These are phyloP conservation scores for Cerastoderma edule DNA, from an alignment of 2,888 invertebrate species.

Conservation along the genomic window DNA sequence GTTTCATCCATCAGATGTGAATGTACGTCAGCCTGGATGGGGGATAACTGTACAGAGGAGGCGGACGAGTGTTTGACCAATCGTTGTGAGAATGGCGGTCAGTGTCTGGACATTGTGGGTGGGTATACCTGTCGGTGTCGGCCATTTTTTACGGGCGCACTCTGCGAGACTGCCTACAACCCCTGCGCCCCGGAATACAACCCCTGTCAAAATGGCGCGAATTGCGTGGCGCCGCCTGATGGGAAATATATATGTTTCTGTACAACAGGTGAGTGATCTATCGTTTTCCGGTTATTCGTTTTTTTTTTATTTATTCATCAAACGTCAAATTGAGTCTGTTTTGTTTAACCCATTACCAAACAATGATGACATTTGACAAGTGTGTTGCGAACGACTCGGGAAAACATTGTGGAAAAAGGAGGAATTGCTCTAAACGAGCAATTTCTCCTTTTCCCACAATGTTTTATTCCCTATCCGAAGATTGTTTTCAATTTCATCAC, in stretches of 20 bases:
- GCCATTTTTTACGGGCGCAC: conserved; percentile 48
- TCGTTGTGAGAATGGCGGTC: conserved; percentile 39
- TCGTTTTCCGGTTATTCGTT: too few species aligned
- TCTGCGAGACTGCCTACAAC: conserved; percentile 45
- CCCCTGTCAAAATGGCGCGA: conserved; percentile 48
- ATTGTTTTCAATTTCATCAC: too few species aligned
- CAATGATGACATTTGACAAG: too few species aligned
- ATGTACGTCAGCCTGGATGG: conserved; percentile 36
- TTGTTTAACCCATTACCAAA: too few species aligned
- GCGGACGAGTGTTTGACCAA: conserved; percentile 42
- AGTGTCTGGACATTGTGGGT: conserved; percentile 36
- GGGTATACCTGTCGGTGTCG: conserved; percentile 44
- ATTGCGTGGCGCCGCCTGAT: conserved; percentile 42
- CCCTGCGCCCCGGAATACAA: conserved; percentile 47
- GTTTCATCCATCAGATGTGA: conserved; percentile 34
- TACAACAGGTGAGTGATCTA: neutral
- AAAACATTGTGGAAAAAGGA: neutral
- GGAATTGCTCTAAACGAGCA: neutral
- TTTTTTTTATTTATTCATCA: too few species aligned
- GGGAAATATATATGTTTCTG: conserved; percentile 38
- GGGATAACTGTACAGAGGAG: conserved; percentile 43
- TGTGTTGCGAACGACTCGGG: neutral
- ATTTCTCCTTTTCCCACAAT: conserved; percentile 4
- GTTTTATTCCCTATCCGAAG: too few species aligned
- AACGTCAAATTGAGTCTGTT: too few species aligned